A percentile compares a stretch with the other conserved stretches of the same genome.
phyloP scores from a whole-genome alignment of 2,888 invertebrate genomes.

The Oegoconia quadripuncta region DNA sequence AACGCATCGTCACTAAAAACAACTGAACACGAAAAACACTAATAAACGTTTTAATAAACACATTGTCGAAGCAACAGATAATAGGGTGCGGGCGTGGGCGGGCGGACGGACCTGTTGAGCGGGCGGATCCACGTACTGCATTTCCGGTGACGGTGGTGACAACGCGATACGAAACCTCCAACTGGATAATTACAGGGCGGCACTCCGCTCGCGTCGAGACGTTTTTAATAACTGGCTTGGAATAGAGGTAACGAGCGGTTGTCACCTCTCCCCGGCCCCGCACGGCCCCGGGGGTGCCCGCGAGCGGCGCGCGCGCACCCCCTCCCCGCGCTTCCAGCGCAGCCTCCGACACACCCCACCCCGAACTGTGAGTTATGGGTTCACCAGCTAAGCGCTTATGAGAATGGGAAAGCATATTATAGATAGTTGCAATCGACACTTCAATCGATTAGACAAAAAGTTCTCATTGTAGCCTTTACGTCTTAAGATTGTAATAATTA shows the following conservation, averaged over 20 bases:
- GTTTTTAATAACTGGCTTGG: constrained; percentile 81
- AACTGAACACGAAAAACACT: neutral
- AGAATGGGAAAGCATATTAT: constrained; percentile 44
- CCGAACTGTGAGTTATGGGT: constrained; percentile 69
- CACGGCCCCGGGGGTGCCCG: constrained; percentile 45
- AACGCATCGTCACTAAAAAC: neutral
- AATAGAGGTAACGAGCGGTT: constrained; percentile 78
- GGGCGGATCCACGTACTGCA: constrained; percentile 76
- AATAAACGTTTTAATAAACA: constrained; percentile 6
- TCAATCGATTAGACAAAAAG: too few species aligned
- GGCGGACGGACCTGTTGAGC: constrained; percentile 74
- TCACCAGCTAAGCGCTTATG: constrained; percentile 42
- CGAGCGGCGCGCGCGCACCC: constrained; percentile 44
- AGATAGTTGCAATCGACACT: too few species aligned
- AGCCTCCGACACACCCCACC: constrained; percentile 65
- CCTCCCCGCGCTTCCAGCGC: constrained; percentile 17
- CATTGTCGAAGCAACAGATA: constrained; percentile 33
- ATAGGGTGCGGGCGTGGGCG: constrained; percentile 47
- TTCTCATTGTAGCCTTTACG: too few species aligned
- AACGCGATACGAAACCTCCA: constrained; percentile 66
- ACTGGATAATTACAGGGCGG: constrained; percentile 79
- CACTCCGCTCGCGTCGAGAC: constrained; percentile 78
- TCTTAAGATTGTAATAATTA: too few species aligned
- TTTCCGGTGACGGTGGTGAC: constrained; percentile 70
- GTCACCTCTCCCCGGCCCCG: constrained; percentile 71